Evolutionary conservation across 1,140 invertebrate genomes (phyloP), one percentile per base, ranked within the genome.

Genomic region (Conus betulinus): DNA sequence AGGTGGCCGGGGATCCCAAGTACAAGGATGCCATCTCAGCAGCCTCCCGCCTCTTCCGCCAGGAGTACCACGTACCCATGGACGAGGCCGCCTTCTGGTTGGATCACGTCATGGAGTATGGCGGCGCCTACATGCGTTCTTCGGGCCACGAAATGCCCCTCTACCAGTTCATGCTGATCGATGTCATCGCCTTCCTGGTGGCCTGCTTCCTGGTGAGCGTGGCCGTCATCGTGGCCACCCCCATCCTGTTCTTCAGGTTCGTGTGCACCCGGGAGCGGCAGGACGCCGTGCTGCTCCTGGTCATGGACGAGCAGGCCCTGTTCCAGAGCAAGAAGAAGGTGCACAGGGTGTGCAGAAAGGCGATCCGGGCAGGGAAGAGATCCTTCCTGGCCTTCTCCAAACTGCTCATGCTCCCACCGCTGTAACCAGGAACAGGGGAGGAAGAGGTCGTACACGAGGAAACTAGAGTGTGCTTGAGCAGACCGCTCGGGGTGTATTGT

Each of bases 81-180:
- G 88, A 91, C 76, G 88, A 84, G 82, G 92, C 90, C 5, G 90
- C 91, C 3, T 92, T 89, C 81, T 92, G 91, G 91, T 87, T 94
- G 83, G 88, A 92, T n/a, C 90, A 93, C 89, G 91, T 93, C 51
- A 90, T 93, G 17, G 90, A 90, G 87, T 93, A 91, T 88, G 93
- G 93, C 5, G 90, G 91, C 23, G 86, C 88, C n/a, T 90, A 93
- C 87, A 82, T 93, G 53, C 89, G 92, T 51, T 91, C 91, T 11
- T 63, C 87, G 1, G 87, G 89, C 78, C 87, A 90, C 52, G 83
- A 90, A 71, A 89, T 93, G 90, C 89, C 91, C 3, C 88, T 87
- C 67, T 93, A 92, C 84, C 90, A 92, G 82, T 92, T 93, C 87
- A 90, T 90, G n/a, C 87, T 92, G 74, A 20, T 93, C 27, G 93